Evolutionary conservation across 2,113 vertebrate species (phyloP), one percentile per base, ranked within the genome.

Genomic region (Poeciliopsis retropinna): DNA sequence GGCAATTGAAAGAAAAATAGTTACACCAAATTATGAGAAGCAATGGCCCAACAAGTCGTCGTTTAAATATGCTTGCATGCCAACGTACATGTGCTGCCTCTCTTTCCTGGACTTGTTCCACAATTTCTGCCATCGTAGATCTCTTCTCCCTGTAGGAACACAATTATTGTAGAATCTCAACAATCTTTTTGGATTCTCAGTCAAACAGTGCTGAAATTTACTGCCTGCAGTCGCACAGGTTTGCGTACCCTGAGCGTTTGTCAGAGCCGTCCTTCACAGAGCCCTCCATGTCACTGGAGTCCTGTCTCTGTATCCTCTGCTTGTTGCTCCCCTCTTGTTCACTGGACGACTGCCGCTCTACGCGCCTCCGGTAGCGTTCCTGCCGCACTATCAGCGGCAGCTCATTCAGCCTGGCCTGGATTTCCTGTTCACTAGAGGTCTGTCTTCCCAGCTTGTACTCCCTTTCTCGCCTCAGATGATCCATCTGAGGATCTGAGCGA

Each of bases 101-200:
- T 92, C 96, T 96, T 88, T 98, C 97, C 87, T 98, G 96, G 44
- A 94, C 94, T 89, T 98, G 97, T 82, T 98, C 97, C 71, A 98
- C 97, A 62, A 98, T 98, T 81, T 98, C 97, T 5, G 96, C 96
- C 90, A 98, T 93, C 0, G 97, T 98, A 63, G 95, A 94, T 88
- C 95, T 96, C 91, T 96, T 98, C 67, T 87, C 85, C 72, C 93
- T 95, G 85, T 64, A 84, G 63, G 61, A 76, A 75, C 28, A 76
- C 34, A 64, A 25, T 82, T 17, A 67, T 68, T 57, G 72, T 29
- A 25, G 5, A 28, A 71, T 60, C 57, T 61, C 28, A 34, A 54
- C 17, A 22, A 3, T 3, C 9, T 57, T 54, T 54, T 65, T 65
- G 51, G 25, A 61, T 78, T 51, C 60, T 51, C 62, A 14, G 3